These are phyloP conservation scores for Melangyna quadrimaculata DNA, from an alignment of 2,888 invertebrate species.

Conservation along the genomic window DNA sequence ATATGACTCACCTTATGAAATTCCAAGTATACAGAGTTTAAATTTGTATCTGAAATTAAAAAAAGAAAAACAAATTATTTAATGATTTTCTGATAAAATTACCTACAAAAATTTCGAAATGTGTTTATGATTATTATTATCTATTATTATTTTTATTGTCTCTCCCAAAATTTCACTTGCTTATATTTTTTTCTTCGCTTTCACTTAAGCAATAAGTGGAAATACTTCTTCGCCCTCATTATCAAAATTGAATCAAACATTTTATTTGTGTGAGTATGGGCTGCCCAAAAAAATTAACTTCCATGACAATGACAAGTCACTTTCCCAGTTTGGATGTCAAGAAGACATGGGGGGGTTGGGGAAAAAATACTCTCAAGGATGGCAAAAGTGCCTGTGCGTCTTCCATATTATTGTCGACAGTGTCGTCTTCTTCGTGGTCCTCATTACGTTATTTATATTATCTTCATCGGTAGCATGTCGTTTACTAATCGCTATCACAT, in stretches of 20 bases:
- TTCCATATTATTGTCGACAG: not conserved
- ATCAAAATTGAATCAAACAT: slow-evolving; percentile 56
- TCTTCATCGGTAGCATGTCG: slow-evolving; percentile 49
- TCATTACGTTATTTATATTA: slow-evolving; percentile 30
- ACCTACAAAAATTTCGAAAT: slow-evolving; percentile 6
- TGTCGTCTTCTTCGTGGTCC: not conserved
- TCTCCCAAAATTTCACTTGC: not conserved
- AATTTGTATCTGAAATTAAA: slow-evolving; percentile 27
- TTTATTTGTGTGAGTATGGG: not conserved
- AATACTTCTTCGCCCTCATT: slow-evolving; percentile 39
- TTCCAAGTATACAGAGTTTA: not conserved
- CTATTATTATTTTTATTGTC: not conserved
- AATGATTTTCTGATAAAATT: slow-evolving; percentile 7
- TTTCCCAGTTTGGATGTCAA: not conserved
- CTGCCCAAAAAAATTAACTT: slow-evolving; percentile 30
- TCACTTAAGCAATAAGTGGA: not conserved
- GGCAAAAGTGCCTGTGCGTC: slow-evolving; percentile 3
- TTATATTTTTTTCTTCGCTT: not conserved
- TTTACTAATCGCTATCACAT: slow-evolving; percentile 67
- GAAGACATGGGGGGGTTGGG: not conserved
- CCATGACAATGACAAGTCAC: slow-evolving; percentile 51
- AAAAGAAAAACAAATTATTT: slow-evolving; percentile 22
- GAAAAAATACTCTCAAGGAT: slow-evolving; percentile 2
- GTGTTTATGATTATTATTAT: not conserved
- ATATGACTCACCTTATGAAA: slow-evolving; percentile 18